phyloP scores from a whole-genome alignment of 2,888 invertebrate species.

The Malthinus flaveolus region DNA sequence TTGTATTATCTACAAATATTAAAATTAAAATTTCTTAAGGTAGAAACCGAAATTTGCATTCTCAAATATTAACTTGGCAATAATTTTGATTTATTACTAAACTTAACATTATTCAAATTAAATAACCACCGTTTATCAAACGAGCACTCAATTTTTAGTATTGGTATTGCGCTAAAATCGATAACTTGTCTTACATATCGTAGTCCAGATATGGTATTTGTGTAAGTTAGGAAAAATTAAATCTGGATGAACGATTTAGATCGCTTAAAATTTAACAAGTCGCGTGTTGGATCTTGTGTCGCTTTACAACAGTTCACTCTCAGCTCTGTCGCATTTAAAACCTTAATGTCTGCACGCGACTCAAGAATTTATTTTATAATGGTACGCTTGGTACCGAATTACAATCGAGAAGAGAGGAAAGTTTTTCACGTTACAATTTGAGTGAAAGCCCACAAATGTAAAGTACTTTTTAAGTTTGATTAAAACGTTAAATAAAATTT shows the following conservation, averaged over 20 bases:
- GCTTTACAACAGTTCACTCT: conserved; percentile 21
- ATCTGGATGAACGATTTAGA: conserved; percentile 20
- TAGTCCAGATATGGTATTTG: neutral
- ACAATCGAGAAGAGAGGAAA: neutral
- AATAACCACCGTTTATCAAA: conserved; percentile 13
- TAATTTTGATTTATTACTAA: too few species aligned
- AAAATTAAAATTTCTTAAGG: too few species aligned
- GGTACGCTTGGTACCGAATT: conserved; percentile 25
- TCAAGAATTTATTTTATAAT: conserved; percentile 26
- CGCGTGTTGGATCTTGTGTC: conserved; percentile 20
- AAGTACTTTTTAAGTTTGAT: neutral
- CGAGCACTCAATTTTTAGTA: conserved; percentile 19
- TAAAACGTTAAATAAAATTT: neutral
- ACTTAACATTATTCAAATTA: too few species aligned
- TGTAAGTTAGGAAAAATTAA: neutral
- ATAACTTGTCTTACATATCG: conserved; percentile 9
- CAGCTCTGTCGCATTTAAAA: conserved; percentile 19
- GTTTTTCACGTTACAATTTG: conserved; percentile 10
- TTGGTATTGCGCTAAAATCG: conserved; percentile 9
- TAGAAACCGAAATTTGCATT: too few species aligned
- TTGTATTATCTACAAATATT: too few species aligned
- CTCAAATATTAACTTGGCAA: too few species aligned
- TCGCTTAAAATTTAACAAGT: conserved; percentile 21
- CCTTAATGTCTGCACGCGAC: conserved; percentile 21
- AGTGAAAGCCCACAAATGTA: neutral